Base-by-base conservation (phyloP, 2,113 vertebrate genomes). In the Indicator maculatus region DNA sequence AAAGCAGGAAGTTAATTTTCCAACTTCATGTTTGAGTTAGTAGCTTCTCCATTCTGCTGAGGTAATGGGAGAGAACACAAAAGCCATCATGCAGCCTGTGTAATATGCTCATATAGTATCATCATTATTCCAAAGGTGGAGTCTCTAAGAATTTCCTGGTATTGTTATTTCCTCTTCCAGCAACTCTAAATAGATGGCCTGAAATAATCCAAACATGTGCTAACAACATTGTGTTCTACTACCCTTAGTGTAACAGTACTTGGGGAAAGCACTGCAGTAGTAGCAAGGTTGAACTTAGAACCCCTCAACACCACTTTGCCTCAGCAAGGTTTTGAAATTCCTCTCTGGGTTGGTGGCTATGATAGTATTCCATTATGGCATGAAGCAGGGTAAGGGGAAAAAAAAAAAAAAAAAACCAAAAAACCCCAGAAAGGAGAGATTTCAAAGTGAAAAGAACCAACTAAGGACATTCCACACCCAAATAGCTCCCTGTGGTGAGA, bases 141-240 rank as follows among this genome's bases (percentile, higher is more conserved):
- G 93, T 83, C 95, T 83, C 94, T 56, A 88, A 91, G 95, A 96
- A 93, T 96, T 96, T 96, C 96, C 94, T 95, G 94, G 64, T 89
- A 96, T 96, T 96, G 93, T 96, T 95, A 87, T 91, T 89, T 94
- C 82, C 79, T 92, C 91, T 96, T 89, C 94, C 93, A 93, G 59
- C 33, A 67, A 52, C 84, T 88, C 87, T 93, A 93, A 96, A 95
- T 82, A 95, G 91, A 96, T 20, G 4, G 31, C 60, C 84, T 71
- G 75, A 93, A 93, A 93, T 89, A 95, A 93, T 89, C 75, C 60
- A 77, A 93, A 86, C 60, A 9, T 19, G 55, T 17, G 55, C 56
- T 77, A 73, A 87, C 50, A 82, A 77, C 79, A 83, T 7, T 69
- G 65, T 91, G 69, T 91, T 93, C 64, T 65, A 23, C 56, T 83